Evolutionary conservation across 2,888 invertebrate genomes (phyloP).

Genomic region (Apomyelois bistriatella): DNA sequence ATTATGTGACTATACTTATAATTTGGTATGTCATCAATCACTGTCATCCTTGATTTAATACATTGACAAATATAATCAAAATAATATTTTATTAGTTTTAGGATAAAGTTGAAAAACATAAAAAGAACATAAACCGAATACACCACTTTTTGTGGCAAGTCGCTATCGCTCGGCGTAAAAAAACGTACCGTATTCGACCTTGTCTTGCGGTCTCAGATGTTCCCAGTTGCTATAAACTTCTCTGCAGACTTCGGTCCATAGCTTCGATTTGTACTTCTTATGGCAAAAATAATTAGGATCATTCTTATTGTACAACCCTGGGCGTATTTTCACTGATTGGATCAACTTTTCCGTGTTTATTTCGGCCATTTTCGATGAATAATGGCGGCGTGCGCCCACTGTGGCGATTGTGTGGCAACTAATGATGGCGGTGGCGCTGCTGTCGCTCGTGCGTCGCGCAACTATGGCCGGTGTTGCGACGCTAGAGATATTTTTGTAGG

Average conservation of each 20-base stretch:
- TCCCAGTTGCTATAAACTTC: slow-evolving; percentile 46
- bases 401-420: slow-evolving; percentile 40
- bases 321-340: slow-evolving; percentile 39
- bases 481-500: slow-evolving; percentile 21
- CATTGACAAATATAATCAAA: too few relatives aligned
- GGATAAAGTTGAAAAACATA: background rate
- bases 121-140: background rate
- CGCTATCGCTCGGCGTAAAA: background rate
- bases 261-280: slow-evolving; percentile 37
- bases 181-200: slow-evolving; percentile 41
- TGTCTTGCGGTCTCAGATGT: slow-evolving; percentile 36
- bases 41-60: too few relatives aligned
- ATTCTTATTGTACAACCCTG: slow-evolving; percentile 42
- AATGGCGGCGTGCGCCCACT: slow-evolving; percentile 33
- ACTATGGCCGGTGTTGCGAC: slow-evolving; percentile 24
- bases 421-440: slow-evolving; percentile 39
- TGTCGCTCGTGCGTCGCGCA: slow-evolving; percentile 42
- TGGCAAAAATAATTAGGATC: slow-evolving; percentile 40
- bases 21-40: too few relatives aligned
- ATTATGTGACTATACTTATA: too few relatives aligned
- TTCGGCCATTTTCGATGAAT: slow-evolving; percentile 28
- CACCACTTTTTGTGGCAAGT: background rate
- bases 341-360: slow-evolving; percentile 43
- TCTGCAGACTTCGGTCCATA: slow-evolving; percentile 47
- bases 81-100: too few relatives aligned